Conservation (phyloP, 2,888 invertebrate genomes). For the Drosophila anceps region DNA sequence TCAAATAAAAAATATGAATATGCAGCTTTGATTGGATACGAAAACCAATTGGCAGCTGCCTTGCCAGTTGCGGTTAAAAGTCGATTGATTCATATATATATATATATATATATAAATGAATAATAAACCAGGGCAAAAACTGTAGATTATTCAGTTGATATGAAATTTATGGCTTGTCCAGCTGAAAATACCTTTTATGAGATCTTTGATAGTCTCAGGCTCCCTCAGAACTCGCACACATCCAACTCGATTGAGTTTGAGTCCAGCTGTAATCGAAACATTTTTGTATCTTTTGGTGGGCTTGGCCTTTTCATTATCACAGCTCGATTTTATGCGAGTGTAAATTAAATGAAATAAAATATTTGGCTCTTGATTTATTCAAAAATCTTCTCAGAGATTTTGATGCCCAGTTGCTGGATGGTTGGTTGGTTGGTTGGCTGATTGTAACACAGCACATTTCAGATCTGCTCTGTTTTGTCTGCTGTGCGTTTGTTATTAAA, state of each 20-base stretch:
- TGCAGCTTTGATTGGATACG: background rate
- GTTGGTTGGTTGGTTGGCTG: conserved; percentile 34
- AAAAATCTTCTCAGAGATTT: conserved; percentile 61
- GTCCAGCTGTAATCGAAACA: background rate
- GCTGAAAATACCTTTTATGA: background rate
- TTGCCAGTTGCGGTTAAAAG: background rate
- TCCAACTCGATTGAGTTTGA: background rate
- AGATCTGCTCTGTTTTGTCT: conserved; percentile 25
- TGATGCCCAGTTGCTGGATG: conserved; percentile 23
- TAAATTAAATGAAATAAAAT: conserved; percentile 67
- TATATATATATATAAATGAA: conserved; percentile 13
- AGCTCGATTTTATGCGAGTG: conserved; percentile 32
- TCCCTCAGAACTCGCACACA: background rate
- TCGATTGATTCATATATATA: conserved; percentile 17
- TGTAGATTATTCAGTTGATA: background rate
- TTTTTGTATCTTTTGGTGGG: background rate
- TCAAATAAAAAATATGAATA: conserved; percentile 12
- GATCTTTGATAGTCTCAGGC: background rate
- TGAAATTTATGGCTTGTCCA: background rate
- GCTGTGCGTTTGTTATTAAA: conserved; percentile 74
- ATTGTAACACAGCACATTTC: conserved; percentile 37
- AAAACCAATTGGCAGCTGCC: conserved; percentile 23
- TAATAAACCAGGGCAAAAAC: conserved; percentile 11
- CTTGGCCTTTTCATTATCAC: background rate
- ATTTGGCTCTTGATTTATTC: conserved; percentile 69